These are phyloP conservation scores for Rhorus exstirpatorius DNA, from an alignment of 2,888 invertebrate species.

Conservation along the genomic window DNA sequence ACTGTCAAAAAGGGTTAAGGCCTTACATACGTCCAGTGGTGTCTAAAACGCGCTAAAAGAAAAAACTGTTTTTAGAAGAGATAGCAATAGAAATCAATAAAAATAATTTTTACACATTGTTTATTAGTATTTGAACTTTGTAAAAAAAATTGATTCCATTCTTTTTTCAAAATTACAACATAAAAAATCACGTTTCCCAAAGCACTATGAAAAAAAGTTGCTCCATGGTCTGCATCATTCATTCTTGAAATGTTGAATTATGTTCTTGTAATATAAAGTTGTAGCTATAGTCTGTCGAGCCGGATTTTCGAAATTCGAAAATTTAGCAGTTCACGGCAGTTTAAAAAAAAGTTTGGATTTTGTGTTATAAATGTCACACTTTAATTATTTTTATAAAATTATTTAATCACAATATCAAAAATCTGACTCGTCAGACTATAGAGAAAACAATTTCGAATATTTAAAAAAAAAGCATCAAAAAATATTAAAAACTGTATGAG, in stretches of 20 bases:
- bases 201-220: conserved; percentile 49
- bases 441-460: conserved; percentile 44
- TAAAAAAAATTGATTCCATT: conserved; percentile 32
- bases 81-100: conserved; percentile 43
- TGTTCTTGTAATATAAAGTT: conserved; percentile 52
- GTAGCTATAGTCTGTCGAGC: conserved; percentile 27
- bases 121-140: conserved; percentile 40
- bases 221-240: conserved; percentile 31
- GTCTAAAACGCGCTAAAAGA: conserved; percentile 32
- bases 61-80: conserved; percentile 21
- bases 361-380: conserved; percentile 33
- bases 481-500: too few relatives aligned
- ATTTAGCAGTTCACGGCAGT: conserved; percentile 33
- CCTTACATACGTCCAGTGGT: too few relatives aligned
- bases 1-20: too few relatives aligned
- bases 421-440: too few relatives aligned
- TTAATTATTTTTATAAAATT: conserved; percentile 28
- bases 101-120: conserved; percentile 47
- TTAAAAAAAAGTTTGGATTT: conserved; percentile 43
- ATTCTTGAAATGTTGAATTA: conserved; percentile 44
- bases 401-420: conserved; percentile 24
- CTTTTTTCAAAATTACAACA: conserved; percentile 35
- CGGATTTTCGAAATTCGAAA: conserved; percentile 44
- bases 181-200: conserved; percentile 39
- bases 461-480: too few relatives aligned